phyloP scores from a whole-genome alignment of 2,113 vertebrate species.

The Raja brachyura region DNA sequence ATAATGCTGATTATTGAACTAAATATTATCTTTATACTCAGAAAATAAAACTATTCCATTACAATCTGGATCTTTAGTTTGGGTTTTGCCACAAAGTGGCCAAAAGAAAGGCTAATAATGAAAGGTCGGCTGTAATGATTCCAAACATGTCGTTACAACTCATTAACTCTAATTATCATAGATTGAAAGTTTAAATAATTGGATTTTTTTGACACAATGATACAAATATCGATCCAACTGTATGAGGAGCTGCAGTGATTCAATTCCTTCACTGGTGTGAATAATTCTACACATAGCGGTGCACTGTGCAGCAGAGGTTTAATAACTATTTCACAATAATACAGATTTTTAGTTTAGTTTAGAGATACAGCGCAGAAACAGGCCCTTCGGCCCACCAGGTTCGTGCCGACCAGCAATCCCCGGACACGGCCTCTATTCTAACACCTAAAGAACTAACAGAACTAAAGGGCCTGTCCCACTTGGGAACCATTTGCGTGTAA shows the following conservation, averaged over 20 bases:
- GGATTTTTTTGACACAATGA: conserved; percentile 20
- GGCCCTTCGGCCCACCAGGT: too few relatives aligned
- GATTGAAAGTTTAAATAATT: background rate
- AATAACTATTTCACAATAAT: background rate
- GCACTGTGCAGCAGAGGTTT: background rate
- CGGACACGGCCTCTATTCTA: too few relatives aligned
- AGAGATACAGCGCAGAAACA: too few relatives aligned
- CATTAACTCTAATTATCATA: background rate
- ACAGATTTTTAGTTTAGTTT: too few relatives aligned
- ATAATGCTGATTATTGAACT: background rate
- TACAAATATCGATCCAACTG: background rate
- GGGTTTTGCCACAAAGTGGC: background rate
- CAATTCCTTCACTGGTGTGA: background rate
- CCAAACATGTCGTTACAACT: background rate
- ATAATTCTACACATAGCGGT: background rate
- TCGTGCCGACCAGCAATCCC: too few relatives aligned
- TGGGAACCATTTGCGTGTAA: too few relatives aligned
- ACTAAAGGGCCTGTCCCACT: too few relatives aligned
- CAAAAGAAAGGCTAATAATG: background rate
- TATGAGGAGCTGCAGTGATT: background rate
- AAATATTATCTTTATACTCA: background rate
- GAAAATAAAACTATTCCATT: background rate
- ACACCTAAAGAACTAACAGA: too few relatives aligned
- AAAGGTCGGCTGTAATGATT: background rate
- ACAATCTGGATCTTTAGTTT: background rate